These are phyloP conservation scores for Ceratoteleas bidentatus DNA, from an alignment of 1,140 invertebrate genomes.

Conservation along the genomic window DNA sequence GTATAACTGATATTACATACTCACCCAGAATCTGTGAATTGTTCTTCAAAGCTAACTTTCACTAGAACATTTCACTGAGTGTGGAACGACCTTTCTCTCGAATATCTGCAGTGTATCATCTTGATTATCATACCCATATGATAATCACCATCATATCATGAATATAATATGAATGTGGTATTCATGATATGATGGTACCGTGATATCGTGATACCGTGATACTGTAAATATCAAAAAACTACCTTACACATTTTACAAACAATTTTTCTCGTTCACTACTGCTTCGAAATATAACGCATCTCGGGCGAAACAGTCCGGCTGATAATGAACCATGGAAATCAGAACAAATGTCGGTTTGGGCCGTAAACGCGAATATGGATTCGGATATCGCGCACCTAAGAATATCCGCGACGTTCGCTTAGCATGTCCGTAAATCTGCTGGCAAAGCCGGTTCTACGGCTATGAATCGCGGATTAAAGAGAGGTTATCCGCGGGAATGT, in stretches of 20 bases:
- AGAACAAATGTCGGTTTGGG: slow-evolving; percentile 53
- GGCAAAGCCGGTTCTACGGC: slow-evolving; percentile 30
- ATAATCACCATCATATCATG: too few species aligned
- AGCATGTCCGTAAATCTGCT: slow-evolving; percentile 51
- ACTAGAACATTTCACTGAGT: too few species aligned
- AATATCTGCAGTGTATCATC: too few species aligned
- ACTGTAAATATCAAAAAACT: too few species aligned
- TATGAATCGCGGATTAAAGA: slow-evolving; percentile 55
- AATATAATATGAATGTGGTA: too few species aligned
- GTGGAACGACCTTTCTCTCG: too few species aligned
- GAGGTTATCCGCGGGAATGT: slow-evolving; percentile 36
- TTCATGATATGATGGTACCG: too few species aligned
- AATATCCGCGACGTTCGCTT: slow-evolving; percentile 36
- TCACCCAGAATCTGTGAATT: too few species aligned
- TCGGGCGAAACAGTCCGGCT: slow-evolving; percentile 63
- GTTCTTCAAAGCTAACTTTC: too few species aligned
- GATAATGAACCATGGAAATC: slow-evolving; percentile 66
- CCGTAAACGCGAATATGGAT: slow-evolving; percentile 58
- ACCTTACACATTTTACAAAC: not conserved
- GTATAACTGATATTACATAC: too few species aligned
- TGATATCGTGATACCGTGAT: too few species aligned
- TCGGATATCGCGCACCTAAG: slow-evolving; percentile 33
- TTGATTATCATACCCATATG: too few species aligned
- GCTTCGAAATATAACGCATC: slow-evolving; percentile 71
- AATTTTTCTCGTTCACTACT: slow-evolving; percentile 71